Base-by-base conservation (phyloP, 2,797 vertebrate species). In the Monodelphis domestica region DNA sequence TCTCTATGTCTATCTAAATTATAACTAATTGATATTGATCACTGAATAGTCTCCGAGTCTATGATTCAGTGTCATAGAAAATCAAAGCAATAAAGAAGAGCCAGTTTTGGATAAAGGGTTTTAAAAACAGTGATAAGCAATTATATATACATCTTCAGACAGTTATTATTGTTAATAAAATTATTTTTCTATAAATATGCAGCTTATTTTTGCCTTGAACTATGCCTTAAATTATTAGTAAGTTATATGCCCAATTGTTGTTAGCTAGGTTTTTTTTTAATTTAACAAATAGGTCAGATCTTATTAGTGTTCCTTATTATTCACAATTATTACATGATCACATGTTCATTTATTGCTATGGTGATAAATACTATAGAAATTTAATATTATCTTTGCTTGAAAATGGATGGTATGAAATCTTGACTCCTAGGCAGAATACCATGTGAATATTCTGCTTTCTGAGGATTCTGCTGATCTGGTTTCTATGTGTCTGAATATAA, bases 401-500 rank as follows among this genome's bases (percentile, higher is more conserved):
- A 50, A 52, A 33, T 30, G 7, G 51, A 88, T 88, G 51, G 12
- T 38, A 2, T 63, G 45, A 5, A 56, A 87, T 92, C 52, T 50
- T 89, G 52, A 12, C 7, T 92, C 50, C 52, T 92, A 38, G 30
- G 1, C 89, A 54, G n/a, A 87, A 89, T 45, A 53, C 1, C 87
- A 2, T 45, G 87, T 63, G 45, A 52, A 26, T 53, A 4, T 28
- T 84, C 50, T 88, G 12, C 1, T 93, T 91, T n/a, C 54, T 89
- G n/a, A 14, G 10, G 29, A n/a, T 90, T 96, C 54, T 92, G 54
- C 56, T 95, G 15, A 63, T 87, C 88, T 55, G 11, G 24, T 21
- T 87, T 87, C 54, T 84, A 50, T 90, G 1, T 24, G 26, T 87
- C 6, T 45, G 52, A 53, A n/a, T 55, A 63, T 29, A 89, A 28